Conservation (phyloP, 2,113 vertebrate genomes). For the Chaetodon trifascialis region DNA sequence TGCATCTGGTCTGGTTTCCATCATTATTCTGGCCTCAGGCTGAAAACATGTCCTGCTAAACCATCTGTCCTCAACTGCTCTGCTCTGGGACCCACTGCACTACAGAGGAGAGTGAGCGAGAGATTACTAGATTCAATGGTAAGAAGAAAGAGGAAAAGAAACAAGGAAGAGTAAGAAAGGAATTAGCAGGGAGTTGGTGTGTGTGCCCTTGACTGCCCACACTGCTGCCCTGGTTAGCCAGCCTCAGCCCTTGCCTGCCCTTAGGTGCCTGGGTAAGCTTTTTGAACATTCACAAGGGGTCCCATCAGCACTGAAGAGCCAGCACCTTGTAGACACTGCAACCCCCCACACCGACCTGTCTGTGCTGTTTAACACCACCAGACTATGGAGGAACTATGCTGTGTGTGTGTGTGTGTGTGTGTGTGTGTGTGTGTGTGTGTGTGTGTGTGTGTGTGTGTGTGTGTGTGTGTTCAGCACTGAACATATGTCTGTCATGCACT, state of each 20-base stretch:
- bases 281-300: constrained; percentile 10
- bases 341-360: neutral
- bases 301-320: neutral
- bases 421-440: neutral
- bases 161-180: constrained; percentile 1
- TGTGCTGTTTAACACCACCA: neutral
- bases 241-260: constrained; percentile 2
- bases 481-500: neutral
- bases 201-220: neutral
- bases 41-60: constrained; percentile 72
- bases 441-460: neutral
- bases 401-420: neutral
- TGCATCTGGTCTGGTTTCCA: constrained; percentile 74
- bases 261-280: neutral
- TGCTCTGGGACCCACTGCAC: constrained; percentile 41
- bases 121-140: neutral
- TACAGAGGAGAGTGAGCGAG: constrained; percentile 14
- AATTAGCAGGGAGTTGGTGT: neutral
- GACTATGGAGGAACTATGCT: neutral
- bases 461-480: neutral
- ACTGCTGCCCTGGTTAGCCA: neutral
- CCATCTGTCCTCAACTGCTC: constrained; percentile 70
- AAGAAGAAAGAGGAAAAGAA: neutral
- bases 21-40: constrained; percentile 73
- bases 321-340: neutral